These are phyloP conservation scores for Shargacucullia verbasci DNA, from an alignment of 2,888 invertebrate species.

Conservation along the genomic window DNA sequence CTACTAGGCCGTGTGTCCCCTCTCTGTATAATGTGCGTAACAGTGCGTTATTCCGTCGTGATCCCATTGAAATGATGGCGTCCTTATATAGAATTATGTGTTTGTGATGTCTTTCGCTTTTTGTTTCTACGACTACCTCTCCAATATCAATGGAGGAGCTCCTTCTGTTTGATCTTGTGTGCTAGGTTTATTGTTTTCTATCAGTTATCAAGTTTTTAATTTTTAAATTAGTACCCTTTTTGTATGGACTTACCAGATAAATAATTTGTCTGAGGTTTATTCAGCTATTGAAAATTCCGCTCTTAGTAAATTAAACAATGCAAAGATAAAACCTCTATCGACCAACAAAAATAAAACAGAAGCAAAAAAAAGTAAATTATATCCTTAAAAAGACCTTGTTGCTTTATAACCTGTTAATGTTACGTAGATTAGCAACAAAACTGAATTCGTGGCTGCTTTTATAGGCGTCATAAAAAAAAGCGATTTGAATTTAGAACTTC, in stretches of 20 bases:
- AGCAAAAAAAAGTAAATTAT: no score
- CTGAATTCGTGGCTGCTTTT: conserved; percentile 35
- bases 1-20: conserved; percentile 53
- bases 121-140: conserved; percentile 27
- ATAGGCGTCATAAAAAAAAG: conserved; percentile 32
- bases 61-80: conserved; percentile 82
- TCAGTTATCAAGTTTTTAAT: no score
- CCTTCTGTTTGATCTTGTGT: no score
- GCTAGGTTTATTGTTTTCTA: no score
- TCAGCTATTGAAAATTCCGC: no score
- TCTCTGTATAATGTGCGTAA: conserved; percentile 72
- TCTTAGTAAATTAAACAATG: conserved; percentile 17
- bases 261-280: no score
- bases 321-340: conserved; percentile 30
- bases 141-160: no score
- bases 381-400: no score
- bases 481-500: conserved; percentile 35
- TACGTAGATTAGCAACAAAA: conserved; percentile 27
- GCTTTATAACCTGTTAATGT: conserved; percentile 36
- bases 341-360: conserved; percentile 4
- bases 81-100: conserved; percentile 80
- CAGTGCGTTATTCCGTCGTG: conserved; percentile 72
- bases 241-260: no score
- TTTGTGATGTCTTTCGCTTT: conserved; percentile 68
- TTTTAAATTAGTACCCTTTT: no score